Percentiles rank a stretch among this genome's conserved stretches.
Evolutionary conservation across 2,888 invertebrate species (phyloP).

Genomic region (Campoletis raptor): DNA sequence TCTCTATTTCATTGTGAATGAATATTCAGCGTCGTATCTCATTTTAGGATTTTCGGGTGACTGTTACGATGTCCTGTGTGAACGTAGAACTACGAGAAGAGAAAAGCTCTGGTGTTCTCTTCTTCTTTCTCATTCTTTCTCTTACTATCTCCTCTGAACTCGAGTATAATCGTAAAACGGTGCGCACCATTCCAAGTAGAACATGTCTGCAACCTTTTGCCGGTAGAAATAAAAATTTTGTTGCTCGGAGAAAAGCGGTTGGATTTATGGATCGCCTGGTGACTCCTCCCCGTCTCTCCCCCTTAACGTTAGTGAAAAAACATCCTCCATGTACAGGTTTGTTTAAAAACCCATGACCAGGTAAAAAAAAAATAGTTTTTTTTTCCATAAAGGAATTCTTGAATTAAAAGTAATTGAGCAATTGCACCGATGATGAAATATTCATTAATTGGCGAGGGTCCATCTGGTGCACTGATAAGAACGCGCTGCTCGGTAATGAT

Average conservation of each 20-base stretch:
- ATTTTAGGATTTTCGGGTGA: constrained; percentile 65
- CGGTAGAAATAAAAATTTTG: constrained; percentile 73
- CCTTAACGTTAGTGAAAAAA: constrained; percentile 9
- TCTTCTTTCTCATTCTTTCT: neutral
- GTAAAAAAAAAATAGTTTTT: no score
- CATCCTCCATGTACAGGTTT: constrained; percentile 12
- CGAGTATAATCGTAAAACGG: constrained; percentile 65
- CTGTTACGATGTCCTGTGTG: constrained; percentile 34
- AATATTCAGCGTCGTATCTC: constrained; percentile 71
- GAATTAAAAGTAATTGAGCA: neutral
- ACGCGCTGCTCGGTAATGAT: no score
- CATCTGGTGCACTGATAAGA: neutral
- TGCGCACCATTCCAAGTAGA: neutral
- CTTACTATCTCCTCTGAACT: constrained; percentile 26
- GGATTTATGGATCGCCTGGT: constrained; percentile 70
- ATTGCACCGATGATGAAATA: neutral
- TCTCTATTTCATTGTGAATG: constrained; percentile 48
- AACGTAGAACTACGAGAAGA: neutral
- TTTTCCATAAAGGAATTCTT: neutral
- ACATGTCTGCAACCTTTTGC: constrained; percentile 65
- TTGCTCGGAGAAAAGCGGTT: constrained; percentile 62
- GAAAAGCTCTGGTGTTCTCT: constrained; percentile 13
- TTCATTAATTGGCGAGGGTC: neutral
- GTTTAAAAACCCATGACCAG: neutral
- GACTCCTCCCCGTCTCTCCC: constrained; percentile 7